phyloP scores from a whole-genome alignment of 2,888 invertebrate species.

The Poecilus cupreus region DNA sequence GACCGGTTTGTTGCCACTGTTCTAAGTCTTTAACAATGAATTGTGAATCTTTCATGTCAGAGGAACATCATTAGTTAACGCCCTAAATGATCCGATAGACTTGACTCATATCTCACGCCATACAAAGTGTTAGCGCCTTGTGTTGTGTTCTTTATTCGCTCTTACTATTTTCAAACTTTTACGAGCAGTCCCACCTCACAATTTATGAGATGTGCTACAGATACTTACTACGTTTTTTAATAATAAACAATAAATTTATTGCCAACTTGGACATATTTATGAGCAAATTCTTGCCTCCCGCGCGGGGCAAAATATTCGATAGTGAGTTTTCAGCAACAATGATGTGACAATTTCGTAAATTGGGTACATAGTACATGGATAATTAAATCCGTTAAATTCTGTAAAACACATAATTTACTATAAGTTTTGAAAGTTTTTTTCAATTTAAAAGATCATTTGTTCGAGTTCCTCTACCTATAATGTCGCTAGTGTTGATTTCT shows the following conservation, averaged over 20 bases:
- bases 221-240: neutral
- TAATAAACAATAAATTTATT: conserved; percentile 27
- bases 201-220: conserved; percentile 3
- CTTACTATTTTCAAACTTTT: conserved; percentile 5
- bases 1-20: conserved; percentile 51
- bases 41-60: conserved; percentile 46
- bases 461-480: too few species aligned
- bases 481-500: too few species aligned
- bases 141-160: neutral
- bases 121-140: neutral
- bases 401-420: too few species aligned
- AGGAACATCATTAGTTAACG: conserved; percentile 47
- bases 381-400: too few species aligned
- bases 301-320: too few species aligned
- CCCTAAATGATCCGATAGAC: conserved; percentile 42
- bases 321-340: too few species aligned
- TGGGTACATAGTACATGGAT: too few species aligned
- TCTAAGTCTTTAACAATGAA: conserved; percentile 45
- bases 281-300: too few species aligned
- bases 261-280: neutral
- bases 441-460: too few species aligned
- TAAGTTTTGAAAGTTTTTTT: too few species aligned
- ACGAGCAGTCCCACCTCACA: neutral
- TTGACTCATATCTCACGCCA: conserved; percentile 23
- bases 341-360: too few species aligned